Evolutionary conservation across 2,797 vertebrate genomes (phyloP).

Genomic region (Galagoides demidoff): DNA sequence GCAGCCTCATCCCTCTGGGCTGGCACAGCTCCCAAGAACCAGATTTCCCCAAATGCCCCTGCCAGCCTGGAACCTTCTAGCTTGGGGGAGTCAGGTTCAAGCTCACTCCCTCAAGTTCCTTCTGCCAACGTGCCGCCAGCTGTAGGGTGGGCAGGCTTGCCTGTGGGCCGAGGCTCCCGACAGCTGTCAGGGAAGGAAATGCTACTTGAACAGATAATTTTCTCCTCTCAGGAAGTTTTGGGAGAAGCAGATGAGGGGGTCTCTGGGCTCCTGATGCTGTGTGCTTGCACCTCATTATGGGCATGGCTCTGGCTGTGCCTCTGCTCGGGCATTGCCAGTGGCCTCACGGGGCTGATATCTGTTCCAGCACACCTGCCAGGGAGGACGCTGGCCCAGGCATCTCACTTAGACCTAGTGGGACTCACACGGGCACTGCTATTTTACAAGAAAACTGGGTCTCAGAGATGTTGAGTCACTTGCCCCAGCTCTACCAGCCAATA

Average conservation of each 20-base stretch:
- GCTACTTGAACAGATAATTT: neutral
- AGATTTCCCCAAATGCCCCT: neutral
- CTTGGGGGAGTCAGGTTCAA: neutral
- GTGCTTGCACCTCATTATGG: fast-evolving
- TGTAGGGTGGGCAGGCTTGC: neutral
- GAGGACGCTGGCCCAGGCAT: neutral
- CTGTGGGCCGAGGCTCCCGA: neutral
- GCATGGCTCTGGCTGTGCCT: fast-evolving
- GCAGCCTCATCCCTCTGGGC: neutral
- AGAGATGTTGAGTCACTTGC: neutral
- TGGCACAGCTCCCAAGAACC: neutral
- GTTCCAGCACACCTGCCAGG: fast-evolving
- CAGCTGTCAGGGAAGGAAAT: constrained; percentile 42
- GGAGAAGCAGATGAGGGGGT: constrained; percentile 18
- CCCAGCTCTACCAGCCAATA: fast-evolving
- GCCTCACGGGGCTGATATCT: neutral
- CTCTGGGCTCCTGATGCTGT: neutral
- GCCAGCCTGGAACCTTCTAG: neutral
- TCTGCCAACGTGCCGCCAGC: fast-evolving
- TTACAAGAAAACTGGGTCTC: neutral
- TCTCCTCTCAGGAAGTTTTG: neutral
- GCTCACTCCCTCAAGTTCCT: neutral
- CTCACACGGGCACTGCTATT: neutral
- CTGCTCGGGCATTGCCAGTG: neutral
- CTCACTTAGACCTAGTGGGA: fast-evolving